These are phyloP conservation scores for Gymnoscopelus microlampas DNA, from an alignment of 2,797 vertebrate genomes.

Conservation along the genomic window DNA sequence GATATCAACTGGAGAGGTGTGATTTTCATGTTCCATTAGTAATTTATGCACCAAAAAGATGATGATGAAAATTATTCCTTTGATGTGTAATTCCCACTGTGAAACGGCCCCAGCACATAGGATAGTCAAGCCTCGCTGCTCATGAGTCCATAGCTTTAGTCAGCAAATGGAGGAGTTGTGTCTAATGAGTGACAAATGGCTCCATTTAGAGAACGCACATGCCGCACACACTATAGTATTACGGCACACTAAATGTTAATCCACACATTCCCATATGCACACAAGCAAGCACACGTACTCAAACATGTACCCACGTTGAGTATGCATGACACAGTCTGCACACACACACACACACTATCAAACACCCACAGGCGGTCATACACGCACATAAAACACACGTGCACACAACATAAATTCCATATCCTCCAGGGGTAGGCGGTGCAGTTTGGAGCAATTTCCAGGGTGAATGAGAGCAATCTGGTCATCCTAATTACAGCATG, in stretches of 20 bases:
- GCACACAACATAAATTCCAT: constrained; percentile 16
- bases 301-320: too few relatives aligned
- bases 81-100: constrained; percentile 36
- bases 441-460: constrained; percentile 22
- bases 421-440: neutral
- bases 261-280: neutral
- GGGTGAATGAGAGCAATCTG: constrained; percentile 51
- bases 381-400: neutral
- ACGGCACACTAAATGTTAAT: neutral
- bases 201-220: constrained; percentile 29
- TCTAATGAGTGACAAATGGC: constrained; percentile 50
- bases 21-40: constrained; percentile 23
- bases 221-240: neutral
- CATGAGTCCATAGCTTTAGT: constrained; percentile 36
- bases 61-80: constrained; percentile 43
- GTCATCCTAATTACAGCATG: constrained; percentile 60
- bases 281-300: neutral
- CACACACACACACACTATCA: too few relatives aligned
- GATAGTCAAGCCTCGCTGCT: constrained; percentile 11
- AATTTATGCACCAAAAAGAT: constrained; percentile 27
- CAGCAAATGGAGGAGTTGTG: constrained; percentile 29
- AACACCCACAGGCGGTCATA: neutral
- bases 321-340: too few relatives aligned
- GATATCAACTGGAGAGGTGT: constrained; percentile 20
- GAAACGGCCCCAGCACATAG: neutral